Evolutionary conservation across 1,140 invertebrate species (phyloP).

Genomic region (Trichomalopsis sarcophagae): DNA sequence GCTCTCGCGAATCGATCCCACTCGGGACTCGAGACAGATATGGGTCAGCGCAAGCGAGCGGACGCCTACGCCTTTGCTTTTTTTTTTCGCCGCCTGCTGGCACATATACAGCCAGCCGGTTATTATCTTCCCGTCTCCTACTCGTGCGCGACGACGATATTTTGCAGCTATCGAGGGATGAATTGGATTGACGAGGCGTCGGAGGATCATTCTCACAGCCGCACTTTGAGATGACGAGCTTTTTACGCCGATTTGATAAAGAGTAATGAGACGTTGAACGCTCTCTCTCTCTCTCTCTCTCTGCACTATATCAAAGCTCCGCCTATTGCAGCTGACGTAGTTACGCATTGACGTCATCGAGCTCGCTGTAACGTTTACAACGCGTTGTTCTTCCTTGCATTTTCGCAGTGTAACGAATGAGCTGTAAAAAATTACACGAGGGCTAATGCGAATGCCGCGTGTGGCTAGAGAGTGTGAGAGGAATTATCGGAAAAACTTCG

Average conservation of each 20-base stretch:
- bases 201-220: too few relatives aligned
- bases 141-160: neutral
- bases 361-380: too few relatives aligned
- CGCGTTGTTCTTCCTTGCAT: neutral
- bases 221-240: too few relatives aligned
- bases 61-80: neutral
- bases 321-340: too few relatives aligned
- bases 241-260: too few relatives aligned
- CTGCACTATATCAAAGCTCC: too few relatives aligned
- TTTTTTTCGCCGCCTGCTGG: neutral
- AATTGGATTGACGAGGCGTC: too few relatives aligned
- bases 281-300: too few relatives aligned
- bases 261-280: too few relatives aligned
- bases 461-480: neutral
- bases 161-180: neutral
- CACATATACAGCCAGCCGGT: neutral
- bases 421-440: neutral
- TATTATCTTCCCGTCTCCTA: neutral
- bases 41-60: conserved; percentile 24
- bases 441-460: too few relatives aligned
- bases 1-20: conserved; percentile 20
- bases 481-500: neutral
- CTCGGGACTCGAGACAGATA: conserved; percentile 8
- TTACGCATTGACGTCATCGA: neutral
- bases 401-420: too few relatives aligned